These are phyloP conservation scores for Drosophila sulfurigaster DNA, from an alignment of 1,140 invertebrate species.

Conservation along the genomic window DNA sequence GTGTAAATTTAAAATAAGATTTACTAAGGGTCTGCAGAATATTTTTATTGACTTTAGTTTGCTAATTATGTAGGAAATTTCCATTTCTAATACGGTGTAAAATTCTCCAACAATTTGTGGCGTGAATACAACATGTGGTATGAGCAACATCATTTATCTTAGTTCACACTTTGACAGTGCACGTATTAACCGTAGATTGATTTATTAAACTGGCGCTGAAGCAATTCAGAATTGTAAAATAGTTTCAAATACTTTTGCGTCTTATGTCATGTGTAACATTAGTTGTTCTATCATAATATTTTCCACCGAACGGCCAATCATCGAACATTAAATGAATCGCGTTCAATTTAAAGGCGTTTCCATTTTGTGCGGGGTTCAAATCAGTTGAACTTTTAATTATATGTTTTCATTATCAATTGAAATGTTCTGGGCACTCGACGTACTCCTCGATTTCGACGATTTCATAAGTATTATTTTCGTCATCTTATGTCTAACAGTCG, in stretches of 20 bases:
- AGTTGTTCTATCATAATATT: constrained; percentile 4
- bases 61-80: not conserved
- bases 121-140: constrained; percentile 8
- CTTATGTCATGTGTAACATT: constrained; percentile 59
- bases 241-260: constrained; percentile 39
- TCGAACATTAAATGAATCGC: constrained; percentile 27
- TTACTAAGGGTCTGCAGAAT: not conserved
- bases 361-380: constrained; percentile 62
- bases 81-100: not conserved
- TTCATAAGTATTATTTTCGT: constrained; percentile 56
- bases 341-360: constrained; percentile 55
- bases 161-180: constrained; percentile 16
- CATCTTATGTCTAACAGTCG: constrained; percentile 54
- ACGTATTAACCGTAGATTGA: constrained; percentile 39
- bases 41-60: not conserved
- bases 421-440: constrained; percentile 40
- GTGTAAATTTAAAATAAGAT: not conserved
- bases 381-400: constrained; percentile 74
- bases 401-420: constrained; percentile 77
- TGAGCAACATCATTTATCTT: constrained; percentile 11
- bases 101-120: not conserved
- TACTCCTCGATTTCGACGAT: constrained; percentile 35
- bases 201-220: constrained; percentile 53
- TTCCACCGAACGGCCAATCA: constrained; percentile 1
- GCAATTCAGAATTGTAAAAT: constrained; percentile 42